Percentiles rank a stretch among this genome's conserved stretches.
Conservation (phyloP, 2,113 vertebrate genomes). For the Formicarius rufipectus region DNA sequence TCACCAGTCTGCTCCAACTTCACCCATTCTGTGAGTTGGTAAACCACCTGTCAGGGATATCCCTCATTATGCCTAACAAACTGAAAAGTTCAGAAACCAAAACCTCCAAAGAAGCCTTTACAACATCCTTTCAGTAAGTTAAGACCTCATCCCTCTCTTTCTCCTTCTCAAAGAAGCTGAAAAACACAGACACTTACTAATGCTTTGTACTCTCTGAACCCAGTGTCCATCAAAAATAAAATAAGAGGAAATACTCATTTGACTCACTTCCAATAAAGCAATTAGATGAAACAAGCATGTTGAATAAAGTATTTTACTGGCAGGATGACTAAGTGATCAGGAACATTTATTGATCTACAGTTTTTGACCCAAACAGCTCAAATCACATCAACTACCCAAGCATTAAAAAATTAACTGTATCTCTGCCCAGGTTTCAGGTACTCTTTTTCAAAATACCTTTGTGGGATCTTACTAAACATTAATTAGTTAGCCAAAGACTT, state of each 20-base stretch:
- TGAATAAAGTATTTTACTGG: constrained; percentile 50
- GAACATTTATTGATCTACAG: constrained; percentile 39
- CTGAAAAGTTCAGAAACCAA: not conserved
- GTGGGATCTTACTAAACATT: not conserved
- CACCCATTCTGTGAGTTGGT: not conserved
- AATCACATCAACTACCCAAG: not conserved
- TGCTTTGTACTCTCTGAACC: not conserved
- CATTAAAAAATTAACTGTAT: not conserved
- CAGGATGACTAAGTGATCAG: constrained; percentile 50
- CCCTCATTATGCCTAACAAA: not conserved
- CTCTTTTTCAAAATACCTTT: not conserved
- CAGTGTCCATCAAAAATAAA: constrained; percentile 4
- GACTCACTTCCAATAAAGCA: constrained; percentile 62
- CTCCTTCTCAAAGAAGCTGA: not conserved
- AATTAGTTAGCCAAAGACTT: not conserved
- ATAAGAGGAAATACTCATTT: constrained; percentile 25
- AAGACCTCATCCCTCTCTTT: not conserved
- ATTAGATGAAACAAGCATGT: constrained; percentile 54
- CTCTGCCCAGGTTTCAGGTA: not conserved
- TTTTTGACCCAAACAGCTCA: not conserved
- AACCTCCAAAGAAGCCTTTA: not conserved
- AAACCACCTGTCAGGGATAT: not conserved
- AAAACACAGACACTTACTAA: not conserved
- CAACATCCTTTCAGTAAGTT: not conserved
- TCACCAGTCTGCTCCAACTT: not conserved